Evolutionary conservation across 2,797 vertebrate genomes (phyloP).

Genomic region (Valencia hispanica): DNA sequence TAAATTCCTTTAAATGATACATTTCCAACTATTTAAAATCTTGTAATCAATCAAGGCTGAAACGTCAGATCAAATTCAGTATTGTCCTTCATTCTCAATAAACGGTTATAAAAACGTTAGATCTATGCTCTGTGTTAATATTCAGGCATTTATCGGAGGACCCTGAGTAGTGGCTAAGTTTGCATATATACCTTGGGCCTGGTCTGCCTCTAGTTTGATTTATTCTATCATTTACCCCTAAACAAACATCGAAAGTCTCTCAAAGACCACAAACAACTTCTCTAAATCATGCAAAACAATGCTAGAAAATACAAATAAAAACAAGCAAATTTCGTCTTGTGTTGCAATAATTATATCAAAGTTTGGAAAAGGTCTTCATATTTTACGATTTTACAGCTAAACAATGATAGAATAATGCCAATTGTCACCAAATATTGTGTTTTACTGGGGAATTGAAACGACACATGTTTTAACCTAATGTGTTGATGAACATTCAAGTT

Average conservation of each 20-base stretch:
- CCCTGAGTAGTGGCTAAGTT: neutral
- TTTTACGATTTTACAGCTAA: neutral
- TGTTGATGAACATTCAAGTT: neutral
- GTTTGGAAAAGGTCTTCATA: neutral
- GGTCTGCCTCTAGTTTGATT: neutral
- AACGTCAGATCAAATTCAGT: neutral
- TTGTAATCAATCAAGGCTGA: neutral
- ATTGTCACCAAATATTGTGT: neutral
- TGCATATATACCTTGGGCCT: neutral
- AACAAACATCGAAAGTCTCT: neutral
- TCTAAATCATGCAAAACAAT: neutral
- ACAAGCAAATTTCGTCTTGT: neutral
- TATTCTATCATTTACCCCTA: neutral
- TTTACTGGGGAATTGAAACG: neutral
- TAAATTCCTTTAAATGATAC: too few relatives aligned
- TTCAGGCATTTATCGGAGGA: too few relatives aligned
- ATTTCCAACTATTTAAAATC: neutral
- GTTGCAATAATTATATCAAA: neutral
- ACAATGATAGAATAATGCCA: neutral
- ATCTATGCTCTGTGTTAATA: too few relatives aligned
- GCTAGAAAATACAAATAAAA: neutral
- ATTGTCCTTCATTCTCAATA: neutral
- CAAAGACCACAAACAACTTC: neutral
- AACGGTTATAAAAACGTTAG: too few relatives aligned
- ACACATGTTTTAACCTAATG: neutral